Base-by-base conservation (phyloP, 1,140 invertebrate genomes). In the Apolygus lucorum region DNA sequence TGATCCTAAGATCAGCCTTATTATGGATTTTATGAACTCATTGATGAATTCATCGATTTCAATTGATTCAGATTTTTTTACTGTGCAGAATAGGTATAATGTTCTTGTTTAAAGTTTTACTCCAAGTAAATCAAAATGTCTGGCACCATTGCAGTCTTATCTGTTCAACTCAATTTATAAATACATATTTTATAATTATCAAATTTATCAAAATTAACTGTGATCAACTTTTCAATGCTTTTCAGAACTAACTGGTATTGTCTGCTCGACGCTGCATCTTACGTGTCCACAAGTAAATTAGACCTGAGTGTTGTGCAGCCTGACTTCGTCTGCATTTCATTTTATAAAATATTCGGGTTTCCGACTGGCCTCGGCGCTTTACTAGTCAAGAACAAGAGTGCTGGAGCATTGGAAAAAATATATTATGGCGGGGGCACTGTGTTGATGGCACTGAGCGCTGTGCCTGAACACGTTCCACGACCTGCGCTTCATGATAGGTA, bases 321-420 rank as follows among this genome's bases (percentile, higher is more conserved):
- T 22, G 93, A 98, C 80, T 98, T 97, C 83, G 85, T 97, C 0
- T 87, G 86, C 64, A 42, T 98, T 2, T 98, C 96, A 1, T 98
- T 98, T 82, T 98, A 98, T 80, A 99, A 99, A 84, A 93, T 99
- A 75, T 98, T 99, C 83, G 96, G 96, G 1, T 97, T 90, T 81
- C 96, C 96, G 2, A 97, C 95, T 69, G 96, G 90, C n/a, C 78
- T 91, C 73, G 96, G 95, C 28, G 93, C 92, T 42, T 78, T 98
- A 1, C 75, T 98, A 63, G 87, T 98, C 0, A 86, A 84, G 74
- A 90, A 91, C 75, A 78, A 79, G 0, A 88, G 86, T 73, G 80
- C 81, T 1, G 28, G 83, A 74, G 76, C 86, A 24, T 80, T 96
- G 62, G 79, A 85, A 14, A 92, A 89, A 81, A 81, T 79, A 54